Evolutionary conservation across 2,888 invertebrate genomes (phyloP).

Genomic region (Drosophila lacicola): DNA sequence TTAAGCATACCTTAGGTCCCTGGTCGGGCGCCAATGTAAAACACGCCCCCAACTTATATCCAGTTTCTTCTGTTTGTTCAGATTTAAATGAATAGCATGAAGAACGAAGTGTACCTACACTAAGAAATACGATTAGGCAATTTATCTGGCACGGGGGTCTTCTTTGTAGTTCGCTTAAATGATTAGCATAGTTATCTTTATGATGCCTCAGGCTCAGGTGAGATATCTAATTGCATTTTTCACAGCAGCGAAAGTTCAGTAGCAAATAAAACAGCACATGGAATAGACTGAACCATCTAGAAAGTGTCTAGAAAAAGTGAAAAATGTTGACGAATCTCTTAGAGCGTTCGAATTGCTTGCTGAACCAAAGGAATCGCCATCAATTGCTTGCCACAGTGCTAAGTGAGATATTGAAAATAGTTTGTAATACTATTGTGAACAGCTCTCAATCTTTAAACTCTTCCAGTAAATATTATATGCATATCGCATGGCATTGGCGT

Average conservation of each 20-base stretch:
- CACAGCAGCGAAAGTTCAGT: slow-evolving; percentile 11
- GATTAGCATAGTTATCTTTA: background rate
- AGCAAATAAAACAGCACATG: slow-evolving; percentile 4
- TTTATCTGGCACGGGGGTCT: slow-evolving; percentile 17
- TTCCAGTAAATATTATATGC: slow-evolving; percentile 80
- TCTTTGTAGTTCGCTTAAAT: slow-evolving; percentile 14
- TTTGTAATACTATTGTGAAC: no score
- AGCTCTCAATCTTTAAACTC: background rate
- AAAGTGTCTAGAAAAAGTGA: no score
- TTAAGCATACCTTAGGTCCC: background rate
- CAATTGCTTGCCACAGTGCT: slow-evolving; percentile 70
- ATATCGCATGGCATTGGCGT: slow-evolving; percentile 82
- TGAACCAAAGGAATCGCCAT: slow-evolving; percentile 59
- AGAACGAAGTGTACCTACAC: background rate
- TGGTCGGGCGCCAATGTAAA: background rate
- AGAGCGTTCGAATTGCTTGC: slow-evolving; percentile 50
- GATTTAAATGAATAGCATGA: background rate
- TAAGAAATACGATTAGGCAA: no score
- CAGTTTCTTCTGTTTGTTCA: background rate
- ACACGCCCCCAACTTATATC: background rate
- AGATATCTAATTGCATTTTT: background rate
- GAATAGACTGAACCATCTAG: background rate
- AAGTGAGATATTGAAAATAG: slow-evolving; percentile 46
- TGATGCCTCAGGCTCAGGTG: background rate
- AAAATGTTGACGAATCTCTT: slow-evolving; percentile 48